These are phyloP conservation scores for Macrotrachela quadricornifera DNA, from an alignment of 1,140 invertebrate species.

Conservation along the genomic window DNA sequence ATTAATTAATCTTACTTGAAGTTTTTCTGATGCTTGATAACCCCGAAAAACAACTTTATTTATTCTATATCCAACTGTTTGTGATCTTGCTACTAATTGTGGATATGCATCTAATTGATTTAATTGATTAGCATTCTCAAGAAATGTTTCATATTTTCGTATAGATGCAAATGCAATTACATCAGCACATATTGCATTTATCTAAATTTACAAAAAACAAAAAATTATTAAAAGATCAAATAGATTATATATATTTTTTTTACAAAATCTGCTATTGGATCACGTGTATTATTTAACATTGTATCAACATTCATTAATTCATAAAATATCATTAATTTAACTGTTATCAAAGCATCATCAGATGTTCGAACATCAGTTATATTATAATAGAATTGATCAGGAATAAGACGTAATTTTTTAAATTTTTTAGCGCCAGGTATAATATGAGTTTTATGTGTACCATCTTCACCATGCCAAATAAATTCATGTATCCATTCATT, in stretches of 20 bases:
- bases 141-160: slow-evolving; percentile 25
- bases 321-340: slow-evolving; percentile 29
- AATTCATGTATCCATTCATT: slow-evolving; percentile 27
- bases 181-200: slow-evolving; percentile 23
- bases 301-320: slow-evolving; percentile 21
- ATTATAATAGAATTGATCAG: slow-evolving; percentile 28
- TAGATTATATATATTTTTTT: slow-evolving; percentile 16
- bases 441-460: slow-evolving; percentile 19
- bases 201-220: neutral
- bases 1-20: slow-evolving; percentile 11
- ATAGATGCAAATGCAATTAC: slow-evolving; percentile 21
- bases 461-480: slow-evolving; percentile 23
- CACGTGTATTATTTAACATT: slow-evolving; percentile 22
- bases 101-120: slow-evolving; percentile 20
- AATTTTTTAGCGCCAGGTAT: slow-evolving; percentile 15
- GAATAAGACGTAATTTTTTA: slow-evolving; percentile 18
- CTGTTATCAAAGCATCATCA: slow-evolving; percentile 23
- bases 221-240: neutral
- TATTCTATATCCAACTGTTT: slow-evolving; percentile 20
- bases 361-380: slow-evolving; percentile 24
- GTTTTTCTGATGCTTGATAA: slow-evolving; percentile 21
- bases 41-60: slow-evolving; percentile 26
- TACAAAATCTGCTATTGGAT: slow-evolving; percentile 26
- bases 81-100: slow-evolving; percentile 17
- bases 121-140: slow-evolving; percentile 20